phyloP scores from a whole-genome alignment of 30 jellyfish, hydroid and myxozoan genomes.

The Turritopsis rubra region DNA sequence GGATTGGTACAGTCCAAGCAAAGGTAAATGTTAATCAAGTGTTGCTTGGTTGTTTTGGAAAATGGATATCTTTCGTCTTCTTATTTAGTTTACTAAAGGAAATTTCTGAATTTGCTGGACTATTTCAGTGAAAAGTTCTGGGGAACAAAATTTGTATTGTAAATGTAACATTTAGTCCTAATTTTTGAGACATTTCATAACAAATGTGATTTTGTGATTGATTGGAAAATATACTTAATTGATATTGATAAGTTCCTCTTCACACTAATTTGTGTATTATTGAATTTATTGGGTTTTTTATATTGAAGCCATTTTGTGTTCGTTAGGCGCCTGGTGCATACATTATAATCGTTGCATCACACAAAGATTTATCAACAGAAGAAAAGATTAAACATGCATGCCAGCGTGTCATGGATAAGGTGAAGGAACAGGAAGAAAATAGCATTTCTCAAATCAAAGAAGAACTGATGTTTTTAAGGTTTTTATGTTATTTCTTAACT shows the following conservation, averaged over 20 bases:
- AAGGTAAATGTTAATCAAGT: constrained; percentile 38
- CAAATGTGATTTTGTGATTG: no score
- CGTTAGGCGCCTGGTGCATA: constrained; percentile 71
- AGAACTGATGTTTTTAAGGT: constrained; percentile 54
- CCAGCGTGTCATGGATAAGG: constrained; percentile 50
- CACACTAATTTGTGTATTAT: no score
- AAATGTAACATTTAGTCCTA: no score
- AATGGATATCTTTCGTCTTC: no score
- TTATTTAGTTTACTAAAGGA: no score
- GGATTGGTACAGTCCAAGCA: constrained; percentile 73
- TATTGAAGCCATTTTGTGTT: not conserved
- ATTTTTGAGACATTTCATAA: no score
- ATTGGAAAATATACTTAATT: no score
- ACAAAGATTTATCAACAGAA: constrained; percentile 62
- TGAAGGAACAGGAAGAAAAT: constrained; percentile 58
- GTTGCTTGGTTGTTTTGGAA: not conserved
- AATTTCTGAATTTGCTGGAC: no score
- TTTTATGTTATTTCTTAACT: no score
- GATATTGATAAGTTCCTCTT: no score
- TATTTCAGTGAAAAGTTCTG: no score
- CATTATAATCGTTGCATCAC: constrained; percentile 71
- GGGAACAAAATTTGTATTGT: no score
- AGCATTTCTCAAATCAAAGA: constrained; percentile 51
- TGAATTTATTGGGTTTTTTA: not conserved
- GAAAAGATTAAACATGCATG: constrained; percentile 45